Conservation (phyloP, 2,797 vertebrate species). For the Enteromius thamalakanensis region DNA sequence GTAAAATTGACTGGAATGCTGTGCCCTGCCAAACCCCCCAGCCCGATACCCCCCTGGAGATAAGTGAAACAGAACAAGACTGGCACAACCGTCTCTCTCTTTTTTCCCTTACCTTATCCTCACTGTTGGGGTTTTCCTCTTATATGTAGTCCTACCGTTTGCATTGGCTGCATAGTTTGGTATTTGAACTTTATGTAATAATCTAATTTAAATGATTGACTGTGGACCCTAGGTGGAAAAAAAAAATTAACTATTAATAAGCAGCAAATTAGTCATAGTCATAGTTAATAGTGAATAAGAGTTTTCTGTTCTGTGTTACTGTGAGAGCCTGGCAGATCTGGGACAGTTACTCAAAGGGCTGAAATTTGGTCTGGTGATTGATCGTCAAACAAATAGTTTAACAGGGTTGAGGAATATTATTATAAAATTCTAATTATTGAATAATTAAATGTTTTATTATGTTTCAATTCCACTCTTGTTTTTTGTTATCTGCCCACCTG, state of each 20-base stretch:
- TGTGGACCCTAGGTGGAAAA: neutral
- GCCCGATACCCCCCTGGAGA: slow-evolving; percentile 59
- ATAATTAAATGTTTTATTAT: neutral
- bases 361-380: neutral
- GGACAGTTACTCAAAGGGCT: neutral
- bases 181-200: neutral
- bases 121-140: neutral
- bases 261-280: too few relatives aligned
- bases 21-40: slow-evolving; percentile 63
- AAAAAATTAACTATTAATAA: neutral
- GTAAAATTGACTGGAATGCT: slow-evolving; percentile 67
- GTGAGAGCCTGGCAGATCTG: too few relatives aligned
- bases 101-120: slow-evolving; percentile 17
- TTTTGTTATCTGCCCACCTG: neutral
- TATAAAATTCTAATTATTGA: neutral
- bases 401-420: neutral
- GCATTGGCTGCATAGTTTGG: neutral
- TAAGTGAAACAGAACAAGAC: slow-evolving; percentile 62
- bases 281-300: too few relatives aligned
- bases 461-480: neutral
- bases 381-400: neutral
- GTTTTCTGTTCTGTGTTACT: too few relatives aligned
- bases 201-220: neutral
- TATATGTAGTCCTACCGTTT: slow-evolving; percentile 4
- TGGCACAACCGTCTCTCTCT: slow-evolving; percentile 52